These are phyloP conservation scores for Cheiracanthium punctorium DNA, from an alignment of 2,888 invertebrate genomes.

Conservation along the genomic window DNA sequence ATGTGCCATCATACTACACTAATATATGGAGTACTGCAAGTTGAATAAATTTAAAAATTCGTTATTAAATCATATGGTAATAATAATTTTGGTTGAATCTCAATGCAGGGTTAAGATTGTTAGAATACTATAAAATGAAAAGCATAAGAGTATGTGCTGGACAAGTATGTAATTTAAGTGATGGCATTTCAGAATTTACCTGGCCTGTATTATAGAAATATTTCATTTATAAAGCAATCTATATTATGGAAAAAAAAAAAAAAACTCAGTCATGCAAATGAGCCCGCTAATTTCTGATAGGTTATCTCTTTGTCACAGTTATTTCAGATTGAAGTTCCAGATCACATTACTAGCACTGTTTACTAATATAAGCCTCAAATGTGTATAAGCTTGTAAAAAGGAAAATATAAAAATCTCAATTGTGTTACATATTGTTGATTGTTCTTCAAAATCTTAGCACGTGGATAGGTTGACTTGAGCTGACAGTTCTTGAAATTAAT, in stretches of 20 bases:
- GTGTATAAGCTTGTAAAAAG: constrained; percentile 38
- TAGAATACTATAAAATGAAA: neutral
- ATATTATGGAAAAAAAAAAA: neutral
- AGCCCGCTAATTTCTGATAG: neutral
- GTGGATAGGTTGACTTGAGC: constrained; percentile 62
- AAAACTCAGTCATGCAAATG: neutral
- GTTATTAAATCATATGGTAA: neutral
- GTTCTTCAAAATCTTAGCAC: constrained; percentile 65
- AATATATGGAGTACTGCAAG: neutral
- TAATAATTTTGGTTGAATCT: neutral
- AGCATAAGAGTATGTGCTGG: neutral
- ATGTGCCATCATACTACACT: neutral
- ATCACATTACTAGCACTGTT: constrained; percentile 20
- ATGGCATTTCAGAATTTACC: neutral
- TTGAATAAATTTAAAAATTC: neutral
- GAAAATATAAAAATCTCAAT: constrained; percentile 32
- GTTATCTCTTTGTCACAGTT: neutral
- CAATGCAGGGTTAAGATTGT: neutral
- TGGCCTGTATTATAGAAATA: neutral
- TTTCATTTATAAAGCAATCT: neutral
- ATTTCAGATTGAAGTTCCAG: neutral
- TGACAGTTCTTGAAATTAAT: constrained; percentile 48
- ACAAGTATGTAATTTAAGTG: neutral
- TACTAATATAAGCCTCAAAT: constrained; percentile 48
- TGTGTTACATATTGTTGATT: constrained; percentile 64